These are phyloP conservation scores for Margarornis squamiger DNA, from an alignment of 2,797 vertebrate species.

Conservation along the genomic window DNA sequence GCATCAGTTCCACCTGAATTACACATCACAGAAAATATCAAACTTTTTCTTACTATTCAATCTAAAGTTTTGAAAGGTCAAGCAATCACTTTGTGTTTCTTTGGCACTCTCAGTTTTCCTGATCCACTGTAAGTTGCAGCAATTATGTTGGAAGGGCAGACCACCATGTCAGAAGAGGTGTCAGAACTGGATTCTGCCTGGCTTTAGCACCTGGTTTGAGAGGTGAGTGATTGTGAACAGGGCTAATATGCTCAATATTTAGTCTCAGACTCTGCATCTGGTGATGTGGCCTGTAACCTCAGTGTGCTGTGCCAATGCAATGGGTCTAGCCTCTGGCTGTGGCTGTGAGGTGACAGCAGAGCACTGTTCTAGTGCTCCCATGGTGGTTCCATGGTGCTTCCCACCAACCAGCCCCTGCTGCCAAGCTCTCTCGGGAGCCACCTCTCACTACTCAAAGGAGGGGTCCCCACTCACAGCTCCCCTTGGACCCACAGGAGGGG, in stretches of 20 bases:
- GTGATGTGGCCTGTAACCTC: neutral
- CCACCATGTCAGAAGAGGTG: fast-evolving
- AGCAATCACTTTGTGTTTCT: neutral
- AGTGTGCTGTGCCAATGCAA: fast-evolving
- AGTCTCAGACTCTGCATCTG: no score
- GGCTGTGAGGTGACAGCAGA: neutral
- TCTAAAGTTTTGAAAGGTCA: neutral
- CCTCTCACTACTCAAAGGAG: neutral
- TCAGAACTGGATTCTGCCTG: neutral
- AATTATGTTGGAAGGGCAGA: neutral
- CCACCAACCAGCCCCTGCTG: neutral
- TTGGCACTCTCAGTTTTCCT: neutral
- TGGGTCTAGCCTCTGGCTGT: neutral
- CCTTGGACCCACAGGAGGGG: neutral
- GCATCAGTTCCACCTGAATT: neutral
- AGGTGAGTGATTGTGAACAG: neutral
- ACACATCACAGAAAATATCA: neutral
- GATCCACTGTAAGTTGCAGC: neutral
- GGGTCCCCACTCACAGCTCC: neutral
- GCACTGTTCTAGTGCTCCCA: neutral
- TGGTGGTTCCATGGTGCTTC: fast-evolving
- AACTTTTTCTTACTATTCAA: fast-evolving
- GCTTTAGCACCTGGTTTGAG: neutral
- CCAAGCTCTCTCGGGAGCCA: neutral
- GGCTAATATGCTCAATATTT: fast-evolving